Conservation (phyloP, 2,888 invertebrate species). For the Drosophila kambysellisi region DNA sequence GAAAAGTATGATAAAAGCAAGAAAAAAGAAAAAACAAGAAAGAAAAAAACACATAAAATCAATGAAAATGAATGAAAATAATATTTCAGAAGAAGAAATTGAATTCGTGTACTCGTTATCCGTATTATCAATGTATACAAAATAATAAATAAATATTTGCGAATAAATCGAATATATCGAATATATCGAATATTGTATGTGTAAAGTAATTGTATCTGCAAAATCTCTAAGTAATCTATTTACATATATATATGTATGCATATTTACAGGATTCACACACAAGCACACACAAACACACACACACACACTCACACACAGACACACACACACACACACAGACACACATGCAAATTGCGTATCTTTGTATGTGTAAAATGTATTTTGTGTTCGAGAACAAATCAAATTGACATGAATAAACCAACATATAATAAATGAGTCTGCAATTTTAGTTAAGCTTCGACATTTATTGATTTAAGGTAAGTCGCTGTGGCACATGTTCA, state of each 20-base stretch:
- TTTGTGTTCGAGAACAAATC: constrained; percentile 55
- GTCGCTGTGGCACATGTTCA: constrained; percentile 20
- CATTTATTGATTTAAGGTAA: constrained; percentile 11
- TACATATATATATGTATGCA: constrained; percentile 43
- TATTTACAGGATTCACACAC: constrained; percentile 51
- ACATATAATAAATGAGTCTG: constrained; percentile 58
- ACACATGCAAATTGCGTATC: constrained; percentile 11
- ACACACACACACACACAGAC: neutral
- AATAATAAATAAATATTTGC: constrained; percentile 66
- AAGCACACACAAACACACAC: constrained; percentile 22
- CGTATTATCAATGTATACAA: constrained; percentile 61
- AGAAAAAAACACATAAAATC: constrained; percentile 18
- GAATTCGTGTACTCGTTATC: constrained; percentile 52
- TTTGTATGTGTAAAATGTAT: constrained; percentile 58
- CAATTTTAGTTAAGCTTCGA: constrained; percentile 17
- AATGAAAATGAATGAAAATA: constrained; percentile 7
- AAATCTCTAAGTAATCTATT: constrained; percentile 60
- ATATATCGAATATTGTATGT: constrained; percentile 61
- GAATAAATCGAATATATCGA: constrained; percentile 22
- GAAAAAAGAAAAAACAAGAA: constrained; percentile 4
- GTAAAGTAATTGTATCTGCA: constrained; percentile 73
- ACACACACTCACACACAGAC: constrained; percentile 10
- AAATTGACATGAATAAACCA: constrained; percentile 74
- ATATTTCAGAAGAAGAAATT: constrained; percentile 2
- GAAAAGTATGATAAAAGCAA: constrained; percentile 1